A percentile compares a stretch with the other conserved stretches of the same genome.
These are phyloP conservation scores for Pygoscelis adeliae DNA, from an alignment of 2,113 vertebrate genomes.

Conservation along the genomic window DNA sequence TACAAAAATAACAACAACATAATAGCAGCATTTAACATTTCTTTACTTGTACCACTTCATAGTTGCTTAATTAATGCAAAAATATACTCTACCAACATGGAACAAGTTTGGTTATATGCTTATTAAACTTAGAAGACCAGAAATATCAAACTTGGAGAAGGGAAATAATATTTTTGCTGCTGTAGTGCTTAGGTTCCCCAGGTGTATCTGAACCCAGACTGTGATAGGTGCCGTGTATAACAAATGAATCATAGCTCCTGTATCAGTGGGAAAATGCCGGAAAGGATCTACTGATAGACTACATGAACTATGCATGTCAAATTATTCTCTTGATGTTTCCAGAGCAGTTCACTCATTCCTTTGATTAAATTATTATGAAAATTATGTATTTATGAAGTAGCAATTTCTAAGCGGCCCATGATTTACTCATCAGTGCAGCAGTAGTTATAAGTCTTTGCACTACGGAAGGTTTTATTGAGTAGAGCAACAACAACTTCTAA, in stretches of 20 bases:
- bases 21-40: slow-evolving; percentile 30
- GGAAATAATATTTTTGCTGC: background rate
- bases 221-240: background rate
- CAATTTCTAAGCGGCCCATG: background rate
- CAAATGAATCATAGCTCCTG: background rate
- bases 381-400: background rate
- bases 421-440: background rate
- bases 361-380: background rate
- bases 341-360: background rate
- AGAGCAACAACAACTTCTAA: background rate
- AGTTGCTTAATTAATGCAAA: slow-evolving; percentile 31
- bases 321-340: background rate
- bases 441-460: background rate
- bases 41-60: slow-evolving; percentile 15
- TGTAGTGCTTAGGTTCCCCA: background rate
- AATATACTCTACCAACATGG: slow-evolving; percentile 14
- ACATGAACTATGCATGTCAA: background rate
- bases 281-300: background rate
- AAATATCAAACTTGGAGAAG: background rate
- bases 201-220: background rate
- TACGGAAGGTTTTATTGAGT: background rate
- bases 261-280: background rate
- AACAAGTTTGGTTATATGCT: background rate
- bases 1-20: slow-evolving; percentile 53
- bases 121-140: background rate